Evolutionary conservation across 2,113 vertebrate genomes (phyloP).

Genomic region (Halichoerus grypus): DNA sequence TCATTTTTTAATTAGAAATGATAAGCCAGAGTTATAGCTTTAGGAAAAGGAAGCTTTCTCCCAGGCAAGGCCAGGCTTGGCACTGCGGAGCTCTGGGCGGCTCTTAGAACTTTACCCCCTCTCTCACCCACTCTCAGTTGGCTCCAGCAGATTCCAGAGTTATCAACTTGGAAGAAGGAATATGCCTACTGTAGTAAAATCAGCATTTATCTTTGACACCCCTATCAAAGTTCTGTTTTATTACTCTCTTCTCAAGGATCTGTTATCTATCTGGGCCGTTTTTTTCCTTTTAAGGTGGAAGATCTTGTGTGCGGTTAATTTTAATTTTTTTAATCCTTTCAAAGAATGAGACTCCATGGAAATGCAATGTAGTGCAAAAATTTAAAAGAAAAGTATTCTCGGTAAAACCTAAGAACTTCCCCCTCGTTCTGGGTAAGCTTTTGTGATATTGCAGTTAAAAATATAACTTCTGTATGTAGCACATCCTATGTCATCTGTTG

Average conservation of each 20-base stretch:
- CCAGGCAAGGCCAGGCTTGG: too few species aligned
- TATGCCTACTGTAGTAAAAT: not conserved
- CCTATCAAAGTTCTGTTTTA: not conserved
- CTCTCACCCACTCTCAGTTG: not conserved
- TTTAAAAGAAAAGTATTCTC: constrained; percentile 33
- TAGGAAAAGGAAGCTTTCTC: not conserved
- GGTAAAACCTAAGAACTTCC: not conserved
- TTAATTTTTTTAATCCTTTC: constrained; percentile 13
- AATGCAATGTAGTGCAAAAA: not conserved
- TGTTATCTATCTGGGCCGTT: not conserved
- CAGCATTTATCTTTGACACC: not conserved
- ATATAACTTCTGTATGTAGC: not conserved
- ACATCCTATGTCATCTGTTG: not conserved
- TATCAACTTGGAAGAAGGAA: not conserved
- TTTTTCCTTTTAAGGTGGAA: constrained; percentile 4
- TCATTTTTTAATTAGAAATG: constrained; percentile 48
- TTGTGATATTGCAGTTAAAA: not conserved
- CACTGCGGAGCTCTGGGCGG: not conserved
- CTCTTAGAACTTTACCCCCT: not conserved
- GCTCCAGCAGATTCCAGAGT: not conserved
- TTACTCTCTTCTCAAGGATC: not conserved
- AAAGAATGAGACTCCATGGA: not conserved
- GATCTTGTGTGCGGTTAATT: not conserved
- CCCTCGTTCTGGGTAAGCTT: not conserved
- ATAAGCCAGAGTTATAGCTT: not conserved